A percentile compares a stretch with the other conserved stretches of the same genome.
phyloP scores from a whole-genome alignment of 1,140 invertebrate genomes.

The Sycobia sp. region DNA sequence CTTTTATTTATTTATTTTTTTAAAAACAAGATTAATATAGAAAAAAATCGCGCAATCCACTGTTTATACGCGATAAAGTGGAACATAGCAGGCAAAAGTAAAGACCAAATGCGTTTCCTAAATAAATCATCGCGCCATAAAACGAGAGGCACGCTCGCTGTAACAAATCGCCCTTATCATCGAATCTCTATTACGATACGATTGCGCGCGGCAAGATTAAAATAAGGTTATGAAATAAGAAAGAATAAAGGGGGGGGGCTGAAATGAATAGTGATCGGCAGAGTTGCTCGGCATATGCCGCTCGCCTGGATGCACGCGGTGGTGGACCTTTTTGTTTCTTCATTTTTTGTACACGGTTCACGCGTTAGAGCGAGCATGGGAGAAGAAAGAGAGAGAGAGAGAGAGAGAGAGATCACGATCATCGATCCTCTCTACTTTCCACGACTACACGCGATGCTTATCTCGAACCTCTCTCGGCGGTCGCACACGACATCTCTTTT shows the following conservation, averaged over 20 bases:
- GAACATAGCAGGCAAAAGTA: too few species aligned
- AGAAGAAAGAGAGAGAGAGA: neutral
- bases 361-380: slow-evolving; percentile 15
- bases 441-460: slow-evolving; percentile 34
- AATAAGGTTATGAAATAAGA: slow-evolving; percentile 31
- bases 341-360: slow-evolving; percentile 4
- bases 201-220: too few species aligned
- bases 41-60: too few species aligned
- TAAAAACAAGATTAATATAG: too few species aligned
- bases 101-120: slow-evolving; percentile 4
- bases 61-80: too few species aligned
- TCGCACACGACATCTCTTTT: slow-evolving; percentile 32
- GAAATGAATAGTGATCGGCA: slow-evolving; percentile 20
- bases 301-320: slow-evolving; percentile 29
- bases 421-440: slow-evolving; percentile 34
- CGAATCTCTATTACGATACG: slow-evolving; percentile 5
- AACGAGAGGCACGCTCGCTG: slow-evolving; percentile 6
- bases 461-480: slow-evolving; percentile 21
- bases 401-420: slow-evolving; percentile 12
- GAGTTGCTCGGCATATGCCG: neutral
- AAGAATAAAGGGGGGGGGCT: slow-evolving; percentile 41
- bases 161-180: slow-evolving; percentile 27
- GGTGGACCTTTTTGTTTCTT: slow-evolving; percentile 21
- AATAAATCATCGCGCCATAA: slow-evolving; percentile 22
- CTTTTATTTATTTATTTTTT: too few species aligned